Conservation (phyloP, 2,797 vertebrate species). For the Channa striata region DNA sequence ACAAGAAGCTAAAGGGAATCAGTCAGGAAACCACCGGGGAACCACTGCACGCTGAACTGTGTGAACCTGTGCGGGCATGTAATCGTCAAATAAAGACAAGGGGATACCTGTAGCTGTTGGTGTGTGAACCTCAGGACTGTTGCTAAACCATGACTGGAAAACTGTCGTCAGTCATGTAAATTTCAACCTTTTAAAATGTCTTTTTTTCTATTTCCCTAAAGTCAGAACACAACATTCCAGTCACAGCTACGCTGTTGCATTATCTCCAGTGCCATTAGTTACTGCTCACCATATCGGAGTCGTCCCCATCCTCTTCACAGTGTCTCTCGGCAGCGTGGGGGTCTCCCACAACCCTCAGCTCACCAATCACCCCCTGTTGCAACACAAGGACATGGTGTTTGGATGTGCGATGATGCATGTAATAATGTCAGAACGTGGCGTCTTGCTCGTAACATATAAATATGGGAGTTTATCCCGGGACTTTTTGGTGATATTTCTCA, state of each 20-base stretch:
- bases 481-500: conserved; percentile 25
- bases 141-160: too few relatives aligned
- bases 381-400: conserved; percentile 12
- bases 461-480: conserved; percentile 32
- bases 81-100: too few relatives aligned
- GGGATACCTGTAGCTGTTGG: too few relatives aligned
- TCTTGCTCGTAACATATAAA: conserved; percentile 12
- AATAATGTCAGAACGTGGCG: conserved; percentile 8
- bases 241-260: not conserved
- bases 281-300: conserved; percentile 87
- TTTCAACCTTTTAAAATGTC: not conserved
- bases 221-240: not conserved
- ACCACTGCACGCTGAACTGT: too few relatives aligned
- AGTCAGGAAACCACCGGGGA: too few relatives aligned
- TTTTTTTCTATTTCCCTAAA: too few relatives aligned
- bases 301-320: conserved; percentile 94
- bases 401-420: conserved; percentile 22
- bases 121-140: too few relatives aligned
- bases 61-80: too few relatives aligned
- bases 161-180: too few relatives aligned
- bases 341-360: conserved; percentile 88
- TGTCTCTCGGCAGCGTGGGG: conserved; percentile 86
- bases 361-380: conserved; percentile 89
- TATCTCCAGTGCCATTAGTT: not conserved
- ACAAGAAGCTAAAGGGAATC: too few relatives aligned